Base-by-base conservation (phyloP, 2,113 vertebrate genomes). In the Cynopterus brachyotis region DNA sequence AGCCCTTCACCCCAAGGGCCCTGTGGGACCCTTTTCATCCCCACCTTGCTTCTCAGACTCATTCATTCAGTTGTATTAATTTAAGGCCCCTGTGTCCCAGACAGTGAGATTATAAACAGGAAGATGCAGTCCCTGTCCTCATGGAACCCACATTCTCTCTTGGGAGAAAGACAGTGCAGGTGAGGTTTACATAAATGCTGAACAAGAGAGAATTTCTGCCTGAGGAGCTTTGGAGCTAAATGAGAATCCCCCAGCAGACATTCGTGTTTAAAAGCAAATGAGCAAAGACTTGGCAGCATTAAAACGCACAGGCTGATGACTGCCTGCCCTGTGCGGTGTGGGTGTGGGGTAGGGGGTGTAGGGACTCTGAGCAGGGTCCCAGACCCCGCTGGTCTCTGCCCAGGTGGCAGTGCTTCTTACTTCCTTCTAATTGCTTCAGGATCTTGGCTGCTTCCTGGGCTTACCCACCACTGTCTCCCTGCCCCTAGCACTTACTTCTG, bases 181-280 rank as follows among this genome's bases (percentile, higher is more conserved):
- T 32, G 17, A 67, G 42, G 17, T 69, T 57, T 79, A 42, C n/a
- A 5, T 59, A 47, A 57, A 53, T 55, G 47, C 60, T 62, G 12
- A 84, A 26, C 32, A 85, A 26, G 28, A 82, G 89, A 45, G 47
- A 35, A 80, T 94, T 95, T 83, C 64, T 81, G 45, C 8, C 47
- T 0, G 22, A 78, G 30, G 40, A 72, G 67, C 20, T 47, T 37
- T 86, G 37, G n/a, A 37, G 19, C n/a, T 70, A 26, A 45, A 15
- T 35, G 42, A 60, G 45, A 89, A 86, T 53, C 62, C n/a, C 35
- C 24, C 5, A 16, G 12, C 32, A 22, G 73, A 26, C 57, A 5
- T 91, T 73, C 9, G 59, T 42, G 30, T 67, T 2, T 40, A 47
- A 75, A 78, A n/a, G 26, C 0, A 5, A 57, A 19, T 5, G 11